phyloP scores from a whole-genome alignment of 2,797 vertebrate species.

The Darevskia mixta region DNA sequence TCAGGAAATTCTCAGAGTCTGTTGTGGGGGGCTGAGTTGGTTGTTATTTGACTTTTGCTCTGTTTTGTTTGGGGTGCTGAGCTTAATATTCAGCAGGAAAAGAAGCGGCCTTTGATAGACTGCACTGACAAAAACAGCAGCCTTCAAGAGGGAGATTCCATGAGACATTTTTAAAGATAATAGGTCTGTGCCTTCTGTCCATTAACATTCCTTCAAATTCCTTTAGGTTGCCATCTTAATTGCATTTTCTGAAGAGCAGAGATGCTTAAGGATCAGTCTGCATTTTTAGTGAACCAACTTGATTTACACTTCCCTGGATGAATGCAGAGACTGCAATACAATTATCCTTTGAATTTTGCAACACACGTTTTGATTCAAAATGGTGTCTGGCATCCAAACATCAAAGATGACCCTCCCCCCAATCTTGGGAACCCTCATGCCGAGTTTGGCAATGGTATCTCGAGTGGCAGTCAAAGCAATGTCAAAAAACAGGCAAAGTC shows the following conservation, averaged over 20 bases:
- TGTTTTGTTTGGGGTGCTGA: neutral
- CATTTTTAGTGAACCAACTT: too few species aligned
- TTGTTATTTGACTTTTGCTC: conserved; percentile 45
- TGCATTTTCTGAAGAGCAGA: neutral
- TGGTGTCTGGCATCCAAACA: too few species aligned
- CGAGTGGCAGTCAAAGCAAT: too few species aligned
- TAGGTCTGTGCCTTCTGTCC: neutral
- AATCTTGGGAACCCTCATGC: too few species aligned
- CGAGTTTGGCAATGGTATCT: too few species aligned
- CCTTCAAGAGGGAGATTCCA: neutral
- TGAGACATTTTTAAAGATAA: neutral
- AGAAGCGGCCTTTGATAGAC: conserved; percentile 37
- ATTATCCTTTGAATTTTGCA: too few species aligned
- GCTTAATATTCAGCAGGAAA: conserved; percentile 17
- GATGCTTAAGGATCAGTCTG: neutral
- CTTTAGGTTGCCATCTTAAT: neutral
- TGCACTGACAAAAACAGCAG: neutral
- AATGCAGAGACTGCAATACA: too few species aligned
- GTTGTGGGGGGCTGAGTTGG: conserved; percentile 54
- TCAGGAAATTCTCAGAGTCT: conserved; percentile 87
- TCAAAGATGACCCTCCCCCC: too few species aligned
- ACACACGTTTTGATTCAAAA: too few species aligned
- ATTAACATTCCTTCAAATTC: neutral
- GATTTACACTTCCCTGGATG: too few species aligned
- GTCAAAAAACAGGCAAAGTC: too few species aligned